A percentile compares a stretch with the other conserved stretches of the same genome.
Conservation (phyloP, 2,113 vertebrate species). For the Empidonax traillii region DNA sequence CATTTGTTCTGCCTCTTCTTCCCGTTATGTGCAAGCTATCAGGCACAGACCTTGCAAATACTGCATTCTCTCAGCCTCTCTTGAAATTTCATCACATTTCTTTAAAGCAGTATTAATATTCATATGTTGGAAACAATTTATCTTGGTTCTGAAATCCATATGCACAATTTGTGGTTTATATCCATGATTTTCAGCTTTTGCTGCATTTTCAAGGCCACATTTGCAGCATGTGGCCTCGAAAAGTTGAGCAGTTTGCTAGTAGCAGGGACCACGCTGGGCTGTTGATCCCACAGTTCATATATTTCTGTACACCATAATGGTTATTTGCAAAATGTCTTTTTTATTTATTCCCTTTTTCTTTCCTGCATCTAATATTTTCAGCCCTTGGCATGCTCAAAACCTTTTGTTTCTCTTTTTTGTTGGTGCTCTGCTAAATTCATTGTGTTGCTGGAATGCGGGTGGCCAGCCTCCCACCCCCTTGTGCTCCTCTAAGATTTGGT, state of each 20-base stretch:
- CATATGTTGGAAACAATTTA: background rate
- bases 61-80: background rate
- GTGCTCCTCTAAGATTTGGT: background rate
- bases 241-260: background rate
- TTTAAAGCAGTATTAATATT: background rate
- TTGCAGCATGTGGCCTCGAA: background rate
- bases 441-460: background rate
- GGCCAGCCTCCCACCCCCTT: fast-evolving
- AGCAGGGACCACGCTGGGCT: background rate
- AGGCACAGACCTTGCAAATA: background rate
- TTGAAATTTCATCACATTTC: background rate
- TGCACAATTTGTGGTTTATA: background rate
- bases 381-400: background rate
- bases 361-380: background rate
- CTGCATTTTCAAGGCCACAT: background rate
- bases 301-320: background rate
- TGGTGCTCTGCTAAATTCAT: background rate
- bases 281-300: background rate
- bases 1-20: background rate
- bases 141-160: background rate
- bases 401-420: background rate
- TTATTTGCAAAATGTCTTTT: background rate
- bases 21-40: background rate
- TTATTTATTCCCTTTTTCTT: background rate
- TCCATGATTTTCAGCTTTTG: background rate